Conservation (phyloP, 2,888 invertebrate genomes). For the Lysandra coridon region DNA sequence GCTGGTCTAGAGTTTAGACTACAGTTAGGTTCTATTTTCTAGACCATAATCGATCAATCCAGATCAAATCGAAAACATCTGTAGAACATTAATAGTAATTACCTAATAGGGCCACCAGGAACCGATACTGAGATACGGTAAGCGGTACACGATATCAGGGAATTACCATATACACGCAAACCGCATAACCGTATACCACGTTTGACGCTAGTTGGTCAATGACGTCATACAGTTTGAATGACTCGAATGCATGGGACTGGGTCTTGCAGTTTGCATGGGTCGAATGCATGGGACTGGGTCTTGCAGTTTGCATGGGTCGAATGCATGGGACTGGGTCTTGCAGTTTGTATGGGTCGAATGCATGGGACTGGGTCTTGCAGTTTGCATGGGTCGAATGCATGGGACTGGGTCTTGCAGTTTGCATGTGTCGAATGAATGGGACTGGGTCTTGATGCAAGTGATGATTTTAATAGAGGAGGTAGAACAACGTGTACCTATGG, state of each 20-base stretch:
- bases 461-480: too few relatives aligned
- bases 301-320: background rate
- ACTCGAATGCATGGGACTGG: background rate
- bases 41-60: background rate
- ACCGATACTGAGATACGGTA: constrained; percentile 61
- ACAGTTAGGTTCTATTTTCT: too few relatives aligned
- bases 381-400: background rate
- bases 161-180: constrained; percentile 46
- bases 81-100: constrained; percentile 42
- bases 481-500: too few relatives aligned
- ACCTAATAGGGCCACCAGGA: constrained; percentile 45
- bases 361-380: constrained; percentile 6
- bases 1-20: too few relatives aligned
- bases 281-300: constrained; percentile 10
- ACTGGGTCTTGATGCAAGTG: too few relatives aligned
- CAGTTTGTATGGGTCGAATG: background rate
- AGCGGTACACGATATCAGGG: constrained; percentile 53
- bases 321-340: constrained; percentile 9
- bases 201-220: constrained; percentile 38
- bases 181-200: constrained; percentile 47
- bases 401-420: background rate
- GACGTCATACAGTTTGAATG: constrained; percentile 1
- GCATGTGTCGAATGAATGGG: too few relatives aligned
- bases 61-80: constrained; percentile 14
- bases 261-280: background rate